Conservation (phyloP, 2,797 vertebrate genomes). For the Helostoma temminkii region DNA sequence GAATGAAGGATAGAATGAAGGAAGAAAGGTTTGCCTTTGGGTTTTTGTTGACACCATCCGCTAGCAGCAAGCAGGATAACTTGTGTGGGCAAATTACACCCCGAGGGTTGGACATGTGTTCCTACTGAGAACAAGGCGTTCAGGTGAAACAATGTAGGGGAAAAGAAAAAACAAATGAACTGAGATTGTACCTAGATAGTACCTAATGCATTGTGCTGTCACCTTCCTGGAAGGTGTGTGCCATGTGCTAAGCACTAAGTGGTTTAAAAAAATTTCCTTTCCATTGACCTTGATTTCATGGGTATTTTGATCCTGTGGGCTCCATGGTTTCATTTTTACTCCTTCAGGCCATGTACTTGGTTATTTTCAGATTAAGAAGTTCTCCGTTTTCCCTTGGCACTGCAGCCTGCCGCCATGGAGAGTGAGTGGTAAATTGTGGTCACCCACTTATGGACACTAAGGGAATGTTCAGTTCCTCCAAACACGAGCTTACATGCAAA, state of each 20-base stretch:
- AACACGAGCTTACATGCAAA: slow-evolving; percentile 22
- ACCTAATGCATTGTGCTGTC: slow-evolving; percentile 2
- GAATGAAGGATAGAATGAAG: slow-evolving; percentile 12
- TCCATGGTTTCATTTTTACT: neutral
- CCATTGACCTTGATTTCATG: neutral
- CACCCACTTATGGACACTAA: slow-evolving; percentile 19
- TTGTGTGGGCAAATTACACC: slow-evolving; percentile 65
- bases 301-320: neutral
- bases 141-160: slow-evolving; percentile 32
- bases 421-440: slow-evolving; percentile 38
- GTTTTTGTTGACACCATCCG: slow-evolving; percentile 40
- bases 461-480: slow-evolving; percentile 27
- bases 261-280: slow-evolving; percentile 6
- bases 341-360: slow-evolving; percentile 4
- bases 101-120: slow-evolving; percentile 68
- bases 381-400: slow-evolving; percentile 11
- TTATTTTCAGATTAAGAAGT: slow-evolving; percentile 23
- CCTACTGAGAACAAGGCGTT: slow-evolving; percentile 40
- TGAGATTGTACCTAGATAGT: slow-evolving; percentile 34
- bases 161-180: slow-evolving; percentile 11
- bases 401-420: slow-evolving; percentile 9
- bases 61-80: slow-evolving; percentile 51
- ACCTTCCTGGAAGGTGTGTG: slow-evolving; percentile 32
- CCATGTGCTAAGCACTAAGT: slow-evolving; percentile 21
- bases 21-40: slow-evolving; percentile 49